Base-by-base conservation (phyloP, 2,888 invertebrate species). In the Brachynemurus nebulosus region DNA sequence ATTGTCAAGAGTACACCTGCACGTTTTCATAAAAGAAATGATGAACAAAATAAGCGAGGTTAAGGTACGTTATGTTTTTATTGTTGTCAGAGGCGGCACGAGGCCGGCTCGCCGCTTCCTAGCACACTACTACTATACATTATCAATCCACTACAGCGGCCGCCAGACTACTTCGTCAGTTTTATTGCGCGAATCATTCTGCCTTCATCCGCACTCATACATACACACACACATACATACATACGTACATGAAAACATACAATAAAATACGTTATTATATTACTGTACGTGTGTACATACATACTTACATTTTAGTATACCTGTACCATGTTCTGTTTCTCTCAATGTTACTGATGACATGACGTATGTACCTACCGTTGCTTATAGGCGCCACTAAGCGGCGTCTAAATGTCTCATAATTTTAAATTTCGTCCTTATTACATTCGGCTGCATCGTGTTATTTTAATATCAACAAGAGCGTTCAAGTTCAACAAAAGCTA, bases 31-130 rank as follows among this genome's bases (percentile, higher is more conserved):
- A 12, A 8, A 4, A n/a, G n/a, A n/a, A n/a, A n/a, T n/a, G n/a
- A n/a, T n/a, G n/a, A n/a, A n/a, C n/a, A n/a, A n/a, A n/a, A n/a
- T n/a, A n/a, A 30, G 30, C 30, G 30, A 30, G 30, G 30, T 30
- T 30, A 30, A 30, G 30, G 30, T 30, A 30, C 30, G 30, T 12
- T 6, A 14, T 30, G n/a, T 30, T 30, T 30, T 30, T 30, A 30
- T 30, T 30, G 14, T 30, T 30, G 30, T 30, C 5, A 14, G 30
- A n/a, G n/a, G n/a, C n/a, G 30, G 30, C 30, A 30, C 30, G 30
- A 30, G 30, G 30, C 30, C 30, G 30, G 30, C 30, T 30, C 30
- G 30, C 30, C 30, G 30, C 30, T 30, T 12, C 30, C 30, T 30
- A 9, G 30, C 30, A 30, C 14, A 30, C 30, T 30, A 14, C 30